Conservation (phyloP, 2,113 vertebrate genomes). For the Dipodomys merriami region DNA sequence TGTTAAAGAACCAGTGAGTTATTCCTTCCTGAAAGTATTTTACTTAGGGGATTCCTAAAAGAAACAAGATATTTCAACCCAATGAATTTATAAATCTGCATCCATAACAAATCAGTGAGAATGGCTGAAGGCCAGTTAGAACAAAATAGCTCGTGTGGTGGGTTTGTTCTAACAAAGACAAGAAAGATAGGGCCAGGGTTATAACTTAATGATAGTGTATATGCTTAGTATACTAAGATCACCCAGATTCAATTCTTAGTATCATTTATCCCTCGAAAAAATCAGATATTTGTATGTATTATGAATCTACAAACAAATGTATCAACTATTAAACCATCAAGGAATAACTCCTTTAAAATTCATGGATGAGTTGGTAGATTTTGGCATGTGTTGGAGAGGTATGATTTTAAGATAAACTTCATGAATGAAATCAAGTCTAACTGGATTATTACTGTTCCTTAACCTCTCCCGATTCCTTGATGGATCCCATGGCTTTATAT, state of each 20-base stretch:
- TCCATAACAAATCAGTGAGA: neutral
- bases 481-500: neutral
- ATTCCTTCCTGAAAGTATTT: neutral
- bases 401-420: neutral
- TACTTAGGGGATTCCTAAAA: constrained; percentile 24
- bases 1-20: constrained; percentile 1
- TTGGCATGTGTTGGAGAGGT: neutral
- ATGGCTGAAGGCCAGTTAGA: constrained; percentile 7
- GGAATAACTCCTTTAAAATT: neutral
- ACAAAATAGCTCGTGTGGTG: neutral
- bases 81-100: constrained; percentile 25
- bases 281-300: neutral
- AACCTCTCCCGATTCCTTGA: neutral
- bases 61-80: neutral
- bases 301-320: neutral
- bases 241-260: no score
- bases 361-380: neutral
- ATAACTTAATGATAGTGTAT: neutral
- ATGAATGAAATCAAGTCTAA: neutral
- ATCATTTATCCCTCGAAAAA: no score
- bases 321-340: neutral
- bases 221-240: neutral
- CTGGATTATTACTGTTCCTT: neutral
- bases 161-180: constrained; percentile 10
- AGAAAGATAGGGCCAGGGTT: neutral